Base-by-base conservation (phyloP, 2,113 vertebrate species). In the Benitochromis conjunctus region DNA sequence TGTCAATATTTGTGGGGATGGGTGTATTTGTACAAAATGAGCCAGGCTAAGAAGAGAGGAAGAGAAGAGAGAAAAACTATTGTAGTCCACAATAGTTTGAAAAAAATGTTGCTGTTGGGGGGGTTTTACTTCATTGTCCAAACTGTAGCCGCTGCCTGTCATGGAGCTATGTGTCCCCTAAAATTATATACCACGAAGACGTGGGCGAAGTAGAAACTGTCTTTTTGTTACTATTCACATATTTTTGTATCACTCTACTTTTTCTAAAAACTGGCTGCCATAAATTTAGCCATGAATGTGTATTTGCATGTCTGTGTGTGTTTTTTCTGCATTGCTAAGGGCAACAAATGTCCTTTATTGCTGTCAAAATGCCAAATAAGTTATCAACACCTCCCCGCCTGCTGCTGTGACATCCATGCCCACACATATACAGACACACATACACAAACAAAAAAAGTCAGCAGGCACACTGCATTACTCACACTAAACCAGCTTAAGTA, bases 311-410 rank as follows among this genome's bases (percentile, higher is more conserved):
- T 4, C 38, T 58, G 38, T 81, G 58, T 69, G 76, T 88, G 78
- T 82, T 81, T 86, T 69, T 81, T 76, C 48, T 86, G 57, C 57
- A 84, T 92, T 5, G 90, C 93, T 87, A 51, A 83, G 77, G 92
- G 93, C 89, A 89, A 88, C 80, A 91, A 79, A 89, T 92, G 92
- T 94, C 90, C 93, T 93, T 93, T 93, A 85, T 90, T 79, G 79
- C 89, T 93, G 93, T 94, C 92, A 93, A 92, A 92, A 93, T 92
- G 90, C 81, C 89, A 92, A 93, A 89, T 89, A 91, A 92, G 85
- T 92, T 88, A 93, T 92, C 89, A 92, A 92, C 85, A 91, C 83
- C 84, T 88, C 79, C 82, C 58, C 13, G 81, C 82, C 83, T 86
- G 82, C 91, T 83, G 83, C 86, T 88, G 84, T 90, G 86, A 92